Base-by-base conservation (phyloP, 35 echinoderm and acorn worm genomes). In the Diadema setosum region DNA sequence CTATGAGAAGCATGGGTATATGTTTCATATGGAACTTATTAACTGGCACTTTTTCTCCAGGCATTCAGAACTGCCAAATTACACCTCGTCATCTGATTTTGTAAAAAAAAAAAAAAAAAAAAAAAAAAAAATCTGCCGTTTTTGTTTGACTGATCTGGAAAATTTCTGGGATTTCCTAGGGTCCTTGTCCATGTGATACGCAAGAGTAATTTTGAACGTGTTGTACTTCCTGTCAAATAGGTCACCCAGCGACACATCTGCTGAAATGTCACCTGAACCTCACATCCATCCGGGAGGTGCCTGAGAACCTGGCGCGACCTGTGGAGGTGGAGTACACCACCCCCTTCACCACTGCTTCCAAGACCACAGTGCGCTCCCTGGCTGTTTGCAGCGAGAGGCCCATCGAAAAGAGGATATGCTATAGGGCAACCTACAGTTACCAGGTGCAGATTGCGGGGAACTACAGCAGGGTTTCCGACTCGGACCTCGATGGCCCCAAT, bases 281-380 rank as follows among this genome's bases (percentile, higher is more conserved):
- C 30, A 33, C 18, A 16, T 91, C 91, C 56, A 45, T 40, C 24
- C 30, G 65, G 50, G 61, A 88, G 88, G 84, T 87, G n/a, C 80
- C 82, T 31, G 33, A 58, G 32, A 91, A 64, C 41, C 74, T 87
- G 85, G 49, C 80, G 11, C 58, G 81, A 14, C 36, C 87, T 52
- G 81, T 86, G 12, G 46, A 94, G 63, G 88, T 98, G 11, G 95
- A 98, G 46, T 98, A 90, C 70, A 76, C 65, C n/a, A 98, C 88
- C 45, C 91, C 92, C 32, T 88, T 94, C 81, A 94, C 95, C 15
- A 98, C 95, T 8, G 95, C 95, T 9, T 98, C 95, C 32, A 82
- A 81, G 52, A 81, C 91, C 45, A 93, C 92, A 4, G 92, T 98
- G 27, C 92, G 95, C 40, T 94, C 91, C 21, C 65, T 98, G 42